phyloP scores from a whole-genome alignment of 2,888 invertebrate species.

The Willowsia nigromaculata region DNA sequence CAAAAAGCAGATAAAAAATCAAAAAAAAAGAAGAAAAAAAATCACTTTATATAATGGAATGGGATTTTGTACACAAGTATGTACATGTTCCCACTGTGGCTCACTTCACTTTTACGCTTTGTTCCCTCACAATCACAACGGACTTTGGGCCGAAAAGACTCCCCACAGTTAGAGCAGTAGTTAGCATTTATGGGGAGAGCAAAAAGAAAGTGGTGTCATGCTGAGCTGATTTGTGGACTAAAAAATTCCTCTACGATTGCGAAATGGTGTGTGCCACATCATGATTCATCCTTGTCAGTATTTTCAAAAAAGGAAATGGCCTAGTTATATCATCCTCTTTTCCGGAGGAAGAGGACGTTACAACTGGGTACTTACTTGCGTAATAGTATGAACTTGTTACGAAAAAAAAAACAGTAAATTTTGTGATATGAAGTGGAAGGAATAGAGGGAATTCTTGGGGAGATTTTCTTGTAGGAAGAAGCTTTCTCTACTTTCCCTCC shows the following conservation, averaged over 20 bases:
- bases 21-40: not conserved
- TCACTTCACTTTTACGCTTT: not conserved
- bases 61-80: not conserved
- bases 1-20: not conserved
- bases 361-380: not conserved
- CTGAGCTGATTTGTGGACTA: not conserved
- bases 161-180: too few species aligned
- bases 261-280: not conserved
- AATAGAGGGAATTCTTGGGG: too few species aligned
- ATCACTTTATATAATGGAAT: not conserved
- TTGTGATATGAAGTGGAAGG: too few species aligned
- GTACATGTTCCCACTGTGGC: not conserved
- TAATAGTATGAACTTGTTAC: too few species aligned
- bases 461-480: too few species aligned
- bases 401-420: too few species aligned
- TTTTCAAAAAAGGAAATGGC: not conserved
- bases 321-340: not conserved
- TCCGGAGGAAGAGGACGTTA: not conserved
- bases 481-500: too few species aligned
- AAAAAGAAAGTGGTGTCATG: not conserved
- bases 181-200: too few species aligned
- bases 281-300: not conserved
- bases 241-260: not conserved
- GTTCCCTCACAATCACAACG: not conserved
- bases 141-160: too few species aligned